phyloP scores from a whole-genome alignment of 2,888 invertebrate genomes.

The Apamea anceps region DNA sequence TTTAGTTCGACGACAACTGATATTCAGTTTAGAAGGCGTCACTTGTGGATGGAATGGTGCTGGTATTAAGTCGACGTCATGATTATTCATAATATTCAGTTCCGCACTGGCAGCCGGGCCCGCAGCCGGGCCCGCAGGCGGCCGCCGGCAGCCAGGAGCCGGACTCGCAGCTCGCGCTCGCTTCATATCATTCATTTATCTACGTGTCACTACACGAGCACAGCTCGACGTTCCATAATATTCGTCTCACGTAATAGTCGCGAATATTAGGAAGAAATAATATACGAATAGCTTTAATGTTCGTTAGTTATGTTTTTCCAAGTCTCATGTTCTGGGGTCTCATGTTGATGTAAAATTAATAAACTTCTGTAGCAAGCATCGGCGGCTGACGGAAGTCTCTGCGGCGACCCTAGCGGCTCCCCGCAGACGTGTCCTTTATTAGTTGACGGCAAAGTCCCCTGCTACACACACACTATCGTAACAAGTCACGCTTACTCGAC shows the following conservation, averaged over 20 bases:
- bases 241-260: neutral
- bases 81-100: constrained; percentile 29
- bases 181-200: constrained; percentile 14
- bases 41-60: neutral
- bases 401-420: constrained; percentile 4
- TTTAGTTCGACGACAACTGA: neutral
- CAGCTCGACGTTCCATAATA: neutral
- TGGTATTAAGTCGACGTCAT: constrained; percentile 5
- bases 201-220: constrained; percentile 4
- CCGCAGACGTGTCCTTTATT: neutral
- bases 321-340: neutral
- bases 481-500: constrained; percentile 20
- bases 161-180: neutral
- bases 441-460: neutral
- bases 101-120: neutral
- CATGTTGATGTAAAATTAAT: no score
- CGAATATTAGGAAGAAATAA: neutral
- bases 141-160: no score
- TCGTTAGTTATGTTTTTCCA: neutral
- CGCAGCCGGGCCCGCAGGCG: neutral
- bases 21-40: neutral
- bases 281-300: neutral
- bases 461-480: neutral
- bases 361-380: neutral
- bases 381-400: neutral